Evolutionary conservation across 1,140 invertebrate species (phyloP).

Genomic region (Drosophila nikananu): DNA sequence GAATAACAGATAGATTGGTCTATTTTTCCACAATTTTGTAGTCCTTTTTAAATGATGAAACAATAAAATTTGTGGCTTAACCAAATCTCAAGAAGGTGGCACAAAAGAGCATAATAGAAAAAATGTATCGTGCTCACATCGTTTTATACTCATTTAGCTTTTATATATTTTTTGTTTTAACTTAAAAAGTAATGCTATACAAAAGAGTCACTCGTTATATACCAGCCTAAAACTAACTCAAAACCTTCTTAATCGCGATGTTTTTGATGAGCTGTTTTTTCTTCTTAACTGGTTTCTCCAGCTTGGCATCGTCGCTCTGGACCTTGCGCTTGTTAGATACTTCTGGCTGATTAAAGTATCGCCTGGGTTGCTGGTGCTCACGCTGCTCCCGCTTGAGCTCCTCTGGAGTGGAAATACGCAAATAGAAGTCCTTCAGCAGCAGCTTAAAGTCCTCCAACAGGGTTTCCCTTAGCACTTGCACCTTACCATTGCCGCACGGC

Average conservation of each 20-base stretch:
- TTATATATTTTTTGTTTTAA: background rate
- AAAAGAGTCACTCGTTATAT: background rate
- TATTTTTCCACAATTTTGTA: constrained; percentile 1
- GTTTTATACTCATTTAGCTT: background rate
- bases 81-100: too few relatives aligned
- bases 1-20: background rate
- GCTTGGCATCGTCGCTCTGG: background rate
- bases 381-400: constrained; percentile 54
- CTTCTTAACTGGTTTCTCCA: constrained; percentile 3
- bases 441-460: constrained; percentile 91
- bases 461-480: constrained; percentile 86
- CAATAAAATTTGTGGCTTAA: background rate
- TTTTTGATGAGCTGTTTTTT: constrained; percentile 37
- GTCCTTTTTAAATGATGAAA: background rate
- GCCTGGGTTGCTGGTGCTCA: constrained; percentile 38
- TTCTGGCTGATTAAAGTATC: constrained; percentile 49
- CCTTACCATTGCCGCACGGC: constrained; percentile 44
- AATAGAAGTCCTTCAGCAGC: constrained; percentile 84
- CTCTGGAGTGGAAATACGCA: constrained; percentile 58
- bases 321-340: constrained; percentile 31
- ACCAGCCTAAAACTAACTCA: constrained; percentile 19
- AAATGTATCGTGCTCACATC: background rate
- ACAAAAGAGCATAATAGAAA: background rate
- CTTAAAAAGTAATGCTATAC: constrained; percentile 10
- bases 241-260: constrained; percentile 14